Percentiles rank a stretch among this genome's conserved stretches.
These are phyloP conservation scores for Aphidoletes aphidimyza DNA, from an alignment of 2,888 invertebrate species.

Conservation along the genomic window DNA sequence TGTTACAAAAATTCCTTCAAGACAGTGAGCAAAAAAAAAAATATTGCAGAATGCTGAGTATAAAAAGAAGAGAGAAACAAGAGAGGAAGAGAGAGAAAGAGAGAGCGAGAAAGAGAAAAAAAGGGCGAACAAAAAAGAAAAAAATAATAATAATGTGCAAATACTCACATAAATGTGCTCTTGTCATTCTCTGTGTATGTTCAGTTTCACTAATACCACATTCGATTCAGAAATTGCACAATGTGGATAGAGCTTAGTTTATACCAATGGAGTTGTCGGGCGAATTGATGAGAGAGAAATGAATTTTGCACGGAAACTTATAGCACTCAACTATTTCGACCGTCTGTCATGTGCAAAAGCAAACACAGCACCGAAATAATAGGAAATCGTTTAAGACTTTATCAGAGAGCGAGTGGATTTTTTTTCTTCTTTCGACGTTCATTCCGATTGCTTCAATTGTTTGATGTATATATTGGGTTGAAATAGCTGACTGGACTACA, in stretches of 20 bases:
- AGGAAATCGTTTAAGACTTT: not conserved
- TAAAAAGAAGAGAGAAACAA: not conserved
- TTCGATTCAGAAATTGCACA: not conserved
- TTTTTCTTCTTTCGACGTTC: too few species aligned
- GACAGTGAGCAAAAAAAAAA: not conserved
- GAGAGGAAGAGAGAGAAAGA: not conserved
- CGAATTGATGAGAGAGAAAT: not conserved
- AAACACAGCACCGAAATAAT: not conserved
- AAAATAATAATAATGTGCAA: too few species aligned
- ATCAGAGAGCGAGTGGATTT: not conserved
- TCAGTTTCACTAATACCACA: not conserved
- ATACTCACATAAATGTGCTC: not conserved
- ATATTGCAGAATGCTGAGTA: too few species aligned
- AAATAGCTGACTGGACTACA: not conserved
- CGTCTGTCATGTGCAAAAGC: not conserved
- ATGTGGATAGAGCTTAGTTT: not conserved
- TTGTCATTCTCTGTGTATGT: not conserved
- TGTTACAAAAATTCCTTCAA: too few species aligned
- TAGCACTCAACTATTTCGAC: too few species aligned
- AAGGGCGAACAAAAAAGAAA: too few species aligned
- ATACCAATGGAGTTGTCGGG: not conserved
- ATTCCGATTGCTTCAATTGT: not conserved
- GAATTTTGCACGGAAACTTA: not conserved
- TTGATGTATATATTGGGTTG: conserved; percentile 11
- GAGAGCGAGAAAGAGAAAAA: too few species aligned